A percentile compares a stretch with the other conserved stretches of the same genome.
Conservation (phyloP, 2,797 vertebrate species). For the Clarias pachynema region DNA sequence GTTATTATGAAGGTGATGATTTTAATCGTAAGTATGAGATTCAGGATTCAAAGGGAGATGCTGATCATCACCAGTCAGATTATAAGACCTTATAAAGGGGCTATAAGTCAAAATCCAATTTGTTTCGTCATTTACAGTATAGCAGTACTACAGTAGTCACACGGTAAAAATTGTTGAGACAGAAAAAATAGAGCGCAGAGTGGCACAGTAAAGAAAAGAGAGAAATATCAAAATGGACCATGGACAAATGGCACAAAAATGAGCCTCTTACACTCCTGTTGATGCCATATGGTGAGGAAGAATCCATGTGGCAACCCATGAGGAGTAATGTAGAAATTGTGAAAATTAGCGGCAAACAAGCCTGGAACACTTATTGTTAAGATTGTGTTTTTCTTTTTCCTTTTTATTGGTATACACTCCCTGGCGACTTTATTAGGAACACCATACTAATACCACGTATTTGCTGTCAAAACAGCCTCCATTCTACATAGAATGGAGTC, state of each 20-base stretch:
- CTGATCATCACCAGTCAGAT: constrained; percentile 42
- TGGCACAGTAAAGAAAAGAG: constrained; percentile 14
- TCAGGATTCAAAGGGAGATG: constrained; percentile 4
- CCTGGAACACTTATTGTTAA: constrained; percentile 13
- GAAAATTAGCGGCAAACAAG: constrained; percentile 32
- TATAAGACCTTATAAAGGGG: constrained; percentile 58
- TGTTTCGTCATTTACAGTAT: neutral
- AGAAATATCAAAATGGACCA: constrained; percentile 39
- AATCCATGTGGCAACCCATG: constrained; percentile 36
- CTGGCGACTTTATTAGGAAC: neutral
- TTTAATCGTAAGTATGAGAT: constrained; percentile 21
- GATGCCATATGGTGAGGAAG: constrained; percentile 41
- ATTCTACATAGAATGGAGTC: neutral
- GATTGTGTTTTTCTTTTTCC: constrained; percentile 50
- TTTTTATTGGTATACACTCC: constrained; percentile 16
- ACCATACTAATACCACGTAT: neutral
- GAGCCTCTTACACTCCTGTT: constrained; percentile 39
- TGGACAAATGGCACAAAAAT: constrained; percentile 39
- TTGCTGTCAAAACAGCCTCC: neutral
- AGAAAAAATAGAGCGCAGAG: neutral
- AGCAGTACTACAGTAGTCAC: neutral
- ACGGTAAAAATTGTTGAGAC: constrained; percentile 6
- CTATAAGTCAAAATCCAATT: constrained; percentile 24
- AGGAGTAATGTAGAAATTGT: constrained; percentile 43
- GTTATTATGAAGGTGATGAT: constrained; percentile 16